phyloP scores from a whole-genome alignment of 2,888 invertebrate species.

The Lysandra coridon region DNA sequence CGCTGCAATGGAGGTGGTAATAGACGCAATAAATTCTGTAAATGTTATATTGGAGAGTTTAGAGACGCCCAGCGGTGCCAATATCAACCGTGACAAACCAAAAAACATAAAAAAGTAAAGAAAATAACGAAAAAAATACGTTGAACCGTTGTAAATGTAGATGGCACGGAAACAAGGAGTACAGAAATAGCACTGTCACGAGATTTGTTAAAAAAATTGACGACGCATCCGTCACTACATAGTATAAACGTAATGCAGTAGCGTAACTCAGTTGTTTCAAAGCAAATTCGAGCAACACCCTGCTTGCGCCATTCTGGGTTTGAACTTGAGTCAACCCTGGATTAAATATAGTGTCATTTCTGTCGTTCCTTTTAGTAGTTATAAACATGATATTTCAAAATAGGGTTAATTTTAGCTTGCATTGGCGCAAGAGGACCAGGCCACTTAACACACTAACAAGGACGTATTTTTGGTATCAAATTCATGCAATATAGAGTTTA shows the following conservation, averaged over 20 bases:
- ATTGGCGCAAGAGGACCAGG: too few species aligned
- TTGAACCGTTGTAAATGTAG: neutral
- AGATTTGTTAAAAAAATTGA: slow-evolving; percentile 24
- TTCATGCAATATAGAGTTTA: too few species aligned
- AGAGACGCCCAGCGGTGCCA: neutral
- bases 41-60: slow-evolving; percentile 38
- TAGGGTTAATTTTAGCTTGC: too few species aligned
- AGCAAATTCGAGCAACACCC: neutral
- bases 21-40: slow-evolving; percentile 39
- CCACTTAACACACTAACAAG: too few species aligned
- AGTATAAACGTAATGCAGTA: neutral
- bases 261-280: neutral
- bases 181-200: slow-evolving; percentile 26
- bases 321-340: too few species aligned
- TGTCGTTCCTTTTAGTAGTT: too few species aligned
- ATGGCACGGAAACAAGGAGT: neutral
- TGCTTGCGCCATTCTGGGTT: too few species aligned
- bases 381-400: too few species aligned
- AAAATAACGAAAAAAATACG: neutral
- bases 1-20: slow-evolving; percentile 41
- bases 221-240: neutral
- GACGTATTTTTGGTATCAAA: too few species aligned
- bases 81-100: neutral
- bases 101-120: neutral
- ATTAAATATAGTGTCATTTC: too few species aligned